Percentiles rank a stretch among this genome's conserved stretches.
These are phyloP conservation scores for Crotalus horridus DNA, from an alignment of 2,113 vertebrate genomes.

Conservation along the genomic window DNA sequence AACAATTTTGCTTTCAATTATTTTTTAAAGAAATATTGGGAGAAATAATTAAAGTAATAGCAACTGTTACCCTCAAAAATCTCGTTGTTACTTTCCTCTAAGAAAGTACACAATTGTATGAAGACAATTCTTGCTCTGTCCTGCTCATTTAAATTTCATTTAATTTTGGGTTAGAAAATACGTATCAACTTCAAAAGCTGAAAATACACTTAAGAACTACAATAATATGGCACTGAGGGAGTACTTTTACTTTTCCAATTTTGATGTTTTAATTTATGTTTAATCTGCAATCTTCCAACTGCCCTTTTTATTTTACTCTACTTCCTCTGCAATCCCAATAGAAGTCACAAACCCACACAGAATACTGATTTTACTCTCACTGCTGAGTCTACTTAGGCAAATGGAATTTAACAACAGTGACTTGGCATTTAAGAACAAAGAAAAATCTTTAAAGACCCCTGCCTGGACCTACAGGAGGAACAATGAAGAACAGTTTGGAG, in stretches of 20 bases:
- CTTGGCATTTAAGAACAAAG: background rate
- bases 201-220: background rate
- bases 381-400: background rate
- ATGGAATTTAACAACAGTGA: background rate
- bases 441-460: background rate
- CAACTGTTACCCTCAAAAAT: background rate
- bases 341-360: background rate
- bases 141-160: background rate
- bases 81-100: background rate
- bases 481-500: background rate
- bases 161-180: background rate
- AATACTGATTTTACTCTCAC: background rate
- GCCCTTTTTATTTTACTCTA: background rate
- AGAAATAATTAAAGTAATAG: background rate
- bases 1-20: background rate
- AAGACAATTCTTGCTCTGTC: background rate
- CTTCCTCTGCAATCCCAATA: background rate
- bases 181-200: background rate
- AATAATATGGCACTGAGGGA: background rate
- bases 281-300: background rate
- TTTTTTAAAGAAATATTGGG: background rate
- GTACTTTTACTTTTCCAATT: background rate
- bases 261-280: background rate
- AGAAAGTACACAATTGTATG: background rate
- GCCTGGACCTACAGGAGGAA: background rate